Evolutionary conservation across 2,888 invertebrate genomes (phyloP).

Genomic region (Ischnura elegans): DNA sequence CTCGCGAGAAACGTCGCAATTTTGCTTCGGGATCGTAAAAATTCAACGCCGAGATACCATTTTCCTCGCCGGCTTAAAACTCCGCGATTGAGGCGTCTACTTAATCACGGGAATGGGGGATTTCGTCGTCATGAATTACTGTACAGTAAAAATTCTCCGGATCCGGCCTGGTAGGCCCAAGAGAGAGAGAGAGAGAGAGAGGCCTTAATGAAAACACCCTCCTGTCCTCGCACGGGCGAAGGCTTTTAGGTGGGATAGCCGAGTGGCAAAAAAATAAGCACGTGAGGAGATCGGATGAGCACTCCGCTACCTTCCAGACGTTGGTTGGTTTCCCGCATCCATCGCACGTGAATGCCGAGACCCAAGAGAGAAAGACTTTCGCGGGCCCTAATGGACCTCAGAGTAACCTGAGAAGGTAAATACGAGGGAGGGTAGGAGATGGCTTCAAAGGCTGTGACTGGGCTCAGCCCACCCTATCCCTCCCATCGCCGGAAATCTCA

Average conservation of each 20-base stretch:
- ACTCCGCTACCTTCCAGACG: neutral
- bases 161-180: neutral
- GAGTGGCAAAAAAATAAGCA: neutral
- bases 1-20: neutral
- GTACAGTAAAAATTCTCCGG: constrained; percentile 6
- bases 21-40: neutral
- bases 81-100: neutral
- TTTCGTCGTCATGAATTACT: constrained; percentile 1
- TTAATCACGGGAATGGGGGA: constrained; percentile 27
- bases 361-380: neutral
- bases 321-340: neutral
- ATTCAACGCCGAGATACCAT: neutral
- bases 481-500: neutral
- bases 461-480: neutral
- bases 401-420: neutral
- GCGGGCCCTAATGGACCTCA: neutral
- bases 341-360: neutral
- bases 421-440: neutral
- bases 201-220: neutral
- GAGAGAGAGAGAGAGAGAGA: too few species aligned
- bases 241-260: constrained; percentile 1
- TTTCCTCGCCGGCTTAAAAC: neutral
- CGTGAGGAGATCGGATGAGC: neutral
- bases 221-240: neutral
- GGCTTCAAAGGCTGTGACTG: neutral